A percentile compares a stretch with the other conserved stretches of the same genome.
Evolutionary conservation across 2,888 invertebrate species (phyloP).

Genomic region (Polyommatus iphigenia): DNA sequence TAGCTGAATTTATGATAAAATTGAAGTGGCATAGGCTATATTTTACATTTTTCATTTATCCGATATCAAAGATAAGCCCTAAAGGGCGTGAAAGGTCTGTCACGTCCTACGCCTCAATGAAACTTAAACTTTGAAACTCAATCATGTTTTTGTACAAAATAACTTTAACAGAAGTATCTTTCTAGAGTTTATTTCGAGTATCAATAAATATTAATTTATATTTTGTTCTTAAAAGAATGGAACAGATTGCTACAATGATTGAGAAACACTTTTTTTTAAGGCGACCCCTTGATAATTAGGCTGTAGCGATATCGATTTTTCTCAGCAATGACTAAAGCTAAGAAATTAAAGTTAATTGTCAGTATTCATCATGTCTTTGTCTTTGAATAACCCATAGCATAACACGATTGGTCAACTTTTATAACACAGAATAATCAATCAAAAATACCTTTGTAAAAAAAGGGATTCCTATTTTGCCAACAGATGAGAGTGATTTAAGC

Average conservation of each 20-base stretch:
- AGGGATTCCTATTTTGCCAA: too few species aligned
- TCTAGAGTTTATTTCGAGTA: not conserved
- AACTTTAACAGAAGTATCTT: not conserved
- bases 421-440: too few species aligned
- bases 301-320: too few species aligned
- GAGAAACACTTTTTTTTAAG: not conserved
- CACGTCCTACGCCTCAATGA: slow-evolving; percentile 6
- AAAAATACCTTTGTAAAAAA: too few species aligned
- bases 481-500: too few species aligned
- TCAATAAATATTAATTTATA: not conserved
- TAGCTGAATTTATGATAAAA: not conserved
- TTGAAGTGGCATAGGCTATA: not conserved
- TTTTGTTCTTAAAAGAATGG: too few species aligned
- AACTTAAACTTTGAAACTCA: slow-evolving; percentile 19
- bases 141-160: not conserved
- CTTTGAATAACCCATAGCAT: too few species aligned
- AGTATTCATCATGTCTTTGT: too few species aligned
- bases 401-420: too few species aligned
- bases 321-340: too few species aligned
- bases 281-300: too few species aligned
- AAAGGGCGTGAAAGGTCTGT: not conserved
- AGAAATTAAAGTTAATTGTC: too few species aligned
- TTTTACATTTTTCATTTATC: not conserved
- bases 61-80: not conserved
- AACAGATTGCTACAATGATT: not conserved